Base-by-base conservation (phyloP, 2,113 vertebrate genomes). In the Strigops habroptila region DNA sequence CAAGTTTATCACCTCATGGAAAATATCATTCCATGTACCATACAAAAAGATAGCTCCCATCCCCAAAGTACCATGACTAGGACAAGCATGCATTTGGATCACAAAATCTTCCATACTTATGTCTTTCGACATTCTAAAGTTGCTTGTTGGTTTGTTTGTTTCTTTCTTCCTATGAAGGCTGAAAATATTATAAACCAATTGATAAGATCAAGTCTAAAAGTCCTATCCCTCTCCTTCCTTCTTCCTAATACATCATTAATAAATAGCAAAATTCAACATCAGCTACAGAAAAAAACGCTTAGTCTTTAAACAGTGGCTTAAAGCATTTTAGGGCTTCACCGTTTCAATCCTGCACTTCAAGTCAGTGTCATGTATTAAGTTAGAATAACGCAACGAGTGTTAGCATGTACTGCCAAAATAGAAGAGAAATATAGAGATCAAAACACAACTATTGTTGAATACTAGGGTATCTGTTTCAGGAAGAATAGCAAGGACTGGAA, bases 131-230 rank as follows among this genome's bases (percentile, higher is more conserved):
- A 74, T 46, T 57, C 37, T 51, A 51, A 63, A 35, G 13, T 25
- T 52, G 21, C 3, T 35, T 16, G 57, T 24, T n/a, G 8, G 1
- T 17, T 15, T 6, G 10, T 14, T 22, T 10, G 3, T 11, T 10
- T 59, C 49, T 68, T 49, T 28, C 18, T 21, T 6, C 10, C 55
- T 11, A 0, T 3, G 13, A 62, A 3, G 3, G 33, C 0, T 63
- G 46, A 83, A 94, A 83, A 41, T 35, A 55, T 3, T 76, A 41
- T 31, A 90, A 83, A 65, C 2, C 25, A 63, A 82, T 6, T 0
- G 3, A 65, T 35, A 86, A 11, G 0, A 3, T 59, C 25, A 86
- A 81, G 57, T 35, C 48, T 49, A 62, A 46, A 93, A 88, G 35
- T 60, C 78, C 5, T 62, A 65, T 15, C 27, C 22, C 41, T 25